Evolutionary conservation across 1,140 invertebrate genomes (phyloP).

Genomic region (Schmidtea mediterranea): DNA sequence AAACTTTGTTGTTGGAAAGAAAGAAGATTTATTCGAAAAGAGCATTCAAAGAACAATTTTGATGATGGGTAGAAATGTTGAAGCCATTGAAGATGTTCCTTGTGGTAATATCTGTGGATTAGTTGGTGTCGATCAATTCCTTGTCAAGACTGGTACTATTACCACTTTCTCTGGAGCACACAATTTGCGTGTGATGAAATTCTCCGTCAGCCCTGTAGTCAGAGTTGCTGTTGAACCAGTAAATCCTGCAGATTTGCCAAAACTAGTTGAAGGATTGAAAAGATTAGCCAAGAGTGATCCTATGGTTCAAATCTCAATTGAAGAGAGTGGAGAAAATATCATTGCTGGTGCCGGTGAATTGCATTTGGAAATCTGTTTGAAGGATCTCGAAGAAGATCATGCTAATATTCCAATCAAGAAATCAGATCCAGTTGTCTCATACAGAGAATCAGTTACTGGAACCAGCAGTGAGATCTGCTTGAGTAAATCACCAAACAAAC

Average conservation of each 20-base stretch:
- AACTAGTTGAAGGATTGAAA: constrained; percentile 84
- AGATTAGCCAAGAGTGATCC: constrained; percentile 97
- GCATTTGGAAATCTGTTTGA: constrained; percentile 96
- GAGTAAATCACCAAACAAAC: constrained; percentile 98
- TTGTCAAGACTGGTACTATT: constrained; percentile 97
- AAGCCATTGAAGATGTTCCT: constrained; percentile 96
- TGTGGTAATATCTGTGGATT: constrained; percentile 98
- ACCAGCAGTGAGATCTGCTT: constrained; percentile 31
- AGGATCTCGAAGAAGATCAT: constrained; percentile 98
- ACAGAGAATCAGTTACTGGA: constrained; percentile 75
- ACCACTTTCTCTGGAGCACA: constrained; percentile 94
- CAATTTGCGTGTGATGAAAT: constrained; percentile 58
- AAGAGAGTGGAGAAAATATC: constrained; percentile 98
- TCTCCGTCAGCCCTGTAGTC: constrained; percentile 94
- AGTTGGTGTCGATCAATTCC: constrained; percentile 95
- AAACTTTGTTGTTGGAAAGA: constrained; percentile 85
- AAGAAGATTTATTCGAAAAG: constrained; percentile 94
- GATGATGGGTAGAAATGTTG: constrained; percentile 99
- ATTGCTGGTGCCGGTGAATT: constrained; percentile 96
- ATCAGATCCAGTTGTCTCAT: constrained; percentile 93
- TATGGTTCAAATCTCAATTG: constrained; percentile 68
- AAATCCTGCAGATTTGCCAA: constrained; percentile 91
- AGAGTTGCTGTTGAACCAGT: constrained; percentile 96
- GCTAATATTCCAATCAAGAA: constrained; percentile 96
- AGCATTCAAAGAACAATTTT: constrained; percentile 91